These are phyloP conservation scores for Tiaroga cobitis DNA, from an alignment of 2,797 vertebrate genomes.

Conservation along the genomic window DNA sequence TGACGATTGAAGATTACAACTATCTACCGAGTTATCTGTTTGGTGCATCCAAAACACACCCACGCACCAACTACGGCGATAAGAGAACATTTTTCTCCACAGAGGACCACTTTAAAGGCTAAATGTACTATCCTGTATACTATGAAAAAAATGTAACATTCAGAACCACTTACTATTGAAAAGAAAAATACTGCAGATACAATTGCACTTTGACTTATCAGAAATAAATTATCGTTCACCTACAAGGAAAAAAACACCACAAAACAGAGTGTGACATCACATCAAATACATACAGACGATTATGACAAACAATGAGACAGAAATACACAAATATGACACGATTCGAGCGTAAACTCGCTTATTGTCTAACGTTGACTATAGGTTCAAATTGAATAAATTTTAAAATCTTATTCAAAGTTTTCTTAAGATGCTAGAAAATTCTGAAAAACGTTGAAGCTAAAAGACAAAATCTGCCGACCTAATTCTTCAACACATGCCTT, in stretches of 20 bases:
- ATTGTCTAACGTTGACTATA: neutral
- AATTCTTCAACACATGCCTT: constrained; percentile 33
- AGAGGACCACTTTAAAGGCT: constrained; percentile 22
- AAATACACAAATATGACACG: neutral
- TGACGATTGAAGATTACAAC: constrained; percentile 29
- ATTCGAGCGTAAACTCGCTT: constrained; percentile 2
- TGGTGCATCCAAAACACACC: constrained; percentile 30
- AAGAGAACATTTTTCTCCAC: constrained; percentile 23
- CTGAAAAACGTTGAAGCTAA: constrained; percentile 23
- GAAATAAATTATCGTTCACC: constrained; percentile 11
- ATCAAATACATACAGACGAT: neutral
- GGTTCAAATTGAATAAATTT: neutral
- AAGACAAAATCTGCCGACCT: constrained; percentile 14
- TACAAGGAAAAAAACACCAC: constrained; percentile 17
- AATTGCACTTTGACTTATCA: constrained; percentile 31
- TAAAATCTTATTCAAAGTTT: constrained; percentile 6
- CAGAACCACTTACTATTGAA: constrained; percentile 36
- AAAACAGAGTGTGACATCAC: constrained; percentile 8
- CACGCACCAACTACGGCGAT: constrained; percentile 26
- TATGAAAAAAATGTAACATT: constrained; percentile 22
- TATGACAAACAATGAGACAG: neutral
- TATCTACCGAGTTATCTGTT: constrained; percentile 10
- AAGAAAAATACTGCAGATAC: constrained; percentile 48
- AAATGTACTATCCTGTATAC: constrained; percentile 23
- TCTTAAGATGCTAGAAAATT: constrained; percentile 34